Conservation (phyloP, 2,888 invertebrate genomes). For the Idaea straminata region DNA sequence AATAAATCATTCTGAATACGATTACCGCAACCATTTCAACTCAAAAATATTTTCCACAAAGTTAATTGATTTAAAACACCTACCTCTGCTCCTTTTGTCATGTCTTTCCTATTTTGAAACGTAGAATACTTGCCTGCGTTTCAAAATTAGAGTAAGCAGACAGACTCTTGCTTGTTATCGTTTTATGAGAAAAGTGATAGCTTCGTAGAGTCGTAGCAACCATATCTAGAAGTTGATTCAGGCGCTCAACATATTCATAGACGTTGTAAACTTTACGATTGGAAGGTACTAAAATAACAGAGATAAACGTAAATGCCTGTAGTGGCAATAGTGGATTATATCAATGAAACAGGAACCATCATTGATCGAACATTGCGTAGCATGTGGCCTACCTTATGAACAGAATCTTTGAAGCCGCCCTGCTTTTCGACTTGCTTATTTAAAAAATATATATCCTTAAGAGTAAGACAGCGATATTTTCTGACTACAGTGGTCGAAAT, state of each 20-base stretch:
- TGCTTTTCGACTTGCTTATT: no score
- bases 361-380: neutral
- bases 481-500: no score
- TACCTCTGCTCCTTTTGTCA: neutral
- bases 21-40: neutral
- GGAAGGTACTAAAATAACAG: neutral
- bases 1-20: neutral
- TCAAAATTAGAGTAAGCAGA: neutral
- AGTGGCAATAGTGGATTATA: neutral
- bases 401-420: no score
- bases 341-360: neutral
- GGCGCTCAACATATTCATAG: neutral
- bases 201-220: neutral
- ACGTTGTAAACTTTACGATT: constrained; percentile 1
- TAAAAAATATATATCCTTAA: no score
- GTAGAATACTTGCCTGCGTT: neutral
- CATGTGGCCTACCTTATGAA: neutral
- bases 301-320: neutral
- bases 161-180: neutral
- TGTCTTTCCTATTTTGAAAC: neutral
- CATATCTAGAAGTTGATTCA: constrained; percentile 1
- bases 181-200: neutral
- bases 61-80: neutral
- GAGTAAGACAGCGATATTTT: no score
- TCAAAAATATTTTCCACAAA: neutral